These are phyloP conservation scores for Drosophila putrida DNA, from an alignment of 2,888 invertebrate species.

Conservation along the genomic window DNA sequence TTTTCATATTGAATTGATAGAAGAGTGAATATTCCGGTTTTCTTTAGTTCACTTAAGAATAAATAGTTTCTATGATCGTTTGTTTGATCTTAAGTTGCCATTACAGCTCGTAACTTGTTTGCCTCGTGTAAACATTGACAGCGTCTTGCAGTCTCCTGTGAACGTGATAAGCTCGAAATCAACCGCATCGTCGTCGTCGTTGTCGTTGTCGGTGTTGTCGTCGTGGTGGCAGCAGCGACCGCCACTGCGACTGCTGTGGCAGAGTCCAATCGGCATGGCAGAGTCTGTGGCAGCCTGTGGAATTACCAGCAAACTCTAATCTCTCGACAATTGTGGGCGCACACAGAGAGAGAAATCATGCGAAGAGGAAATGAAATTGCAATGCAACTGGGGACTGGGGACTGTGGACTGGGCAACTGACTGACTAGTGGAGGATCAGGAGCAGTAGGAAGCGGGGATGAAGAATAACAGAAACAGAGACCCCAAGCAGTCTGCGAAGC, in stretches of 20 bases:
- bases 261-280: conserved; percentile 64
- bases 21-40: conserved; percentile 48
- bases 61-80: conserved; percentile 15
- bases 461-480: conserved; percentile 62
- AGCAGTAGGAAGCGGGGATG: conserved; percentile 12
- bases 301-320: conserved; percentile 78
- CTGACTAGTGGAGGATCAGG: conserved; percentile 11
- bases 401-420: conserved; percentile 29
- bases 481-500: conserved; percentile 85
- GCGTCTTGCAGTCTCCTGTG: conserved; percentile 74
- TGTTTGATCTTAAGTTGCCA: background rate
- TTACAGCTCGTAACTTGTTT: conserved; percentile 2
- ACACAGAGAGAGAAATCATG: conserved; percentile 69
- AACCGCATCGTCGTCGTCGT: conserved; percentile 49
- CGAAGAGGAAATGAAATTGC: conserved; percentile 76
- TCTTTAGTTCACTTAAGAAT: background rate
- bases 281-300: conserved; percentile 53
- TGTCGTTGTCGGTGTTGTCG: conserved; percentile 31
- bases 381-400: conserved; percentile 58
- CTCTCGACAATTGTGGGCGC: conserved; percentile 82
- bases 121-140: conserved; percentile 66
- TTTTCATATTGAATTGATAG: background rate
- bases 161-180: conserved; percentile 80
- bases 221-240: conserved; percentile 36
- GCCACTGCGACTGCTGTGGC: conserved; percentile 21